Evolutionary conservation across 2,113 vertebrate genomes (phyloP).

Genomic region (Sisor rabdophorus): DNA sequence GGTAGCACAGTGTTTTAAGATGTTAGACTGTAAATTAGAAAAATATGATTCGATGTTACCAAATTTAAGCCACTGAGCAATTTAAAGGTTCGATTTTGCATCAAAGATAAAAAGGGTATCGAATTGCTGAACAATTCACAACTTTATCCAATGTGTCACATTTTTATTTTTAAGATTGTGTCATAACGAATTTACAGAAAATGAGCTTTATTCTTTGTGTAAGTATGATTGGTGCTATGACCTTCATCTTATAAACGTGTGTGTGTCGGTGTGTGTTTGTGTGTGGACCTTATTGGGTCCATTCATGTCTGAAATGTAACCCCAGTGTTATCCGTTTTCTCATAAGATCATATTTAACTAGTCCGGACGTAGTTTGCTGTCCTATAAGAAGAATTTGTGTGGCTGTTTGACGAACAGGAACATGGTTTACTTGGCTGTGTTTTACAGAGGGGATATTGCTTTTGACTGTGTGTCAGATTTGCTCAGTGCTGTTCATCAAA

Average conservation of each 20-base stretch:
- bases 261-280: too few relatives aligned
- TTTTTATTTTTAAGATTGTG: too few relatives aligned
- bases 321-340: not conserved
- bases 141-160: not conserved
- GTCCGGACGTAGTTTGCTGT: not conserved
- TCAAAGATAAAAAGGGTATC: not conserved
- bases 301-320: not conserved
- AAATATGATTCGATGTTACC: too few relatives aligned
- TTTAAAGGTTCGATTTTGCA: not conserved
- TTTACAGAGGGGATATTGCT: not conserved
- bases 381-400: too few relatives aligned
- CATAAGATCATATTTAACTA: not conserved
- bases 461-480: not conserved
- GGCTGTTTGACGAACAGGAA: constrained; percentile 3
- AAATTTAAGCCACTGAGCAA: too few relatives aligned
- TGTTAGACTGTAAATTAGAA: too few relatives aligned
- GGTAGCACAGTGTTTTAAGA: too few relatives aligned
- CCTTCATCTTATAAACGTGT: not conserved
- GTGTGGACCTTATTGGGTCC: too few relatives aligned
- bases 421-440: not conserved
- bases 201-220: not conserved
- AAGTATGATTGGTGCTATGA: not conserved
- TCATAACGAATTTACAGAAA: too few relatives aligned
- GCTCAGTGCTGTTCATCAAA: constrained; percentile 32
- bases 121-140: not conserved